Evolutionary conservation across 2,888 invertebrate genomes (phyloP).

Genomic region (Pollenia amentaria): DNA sequence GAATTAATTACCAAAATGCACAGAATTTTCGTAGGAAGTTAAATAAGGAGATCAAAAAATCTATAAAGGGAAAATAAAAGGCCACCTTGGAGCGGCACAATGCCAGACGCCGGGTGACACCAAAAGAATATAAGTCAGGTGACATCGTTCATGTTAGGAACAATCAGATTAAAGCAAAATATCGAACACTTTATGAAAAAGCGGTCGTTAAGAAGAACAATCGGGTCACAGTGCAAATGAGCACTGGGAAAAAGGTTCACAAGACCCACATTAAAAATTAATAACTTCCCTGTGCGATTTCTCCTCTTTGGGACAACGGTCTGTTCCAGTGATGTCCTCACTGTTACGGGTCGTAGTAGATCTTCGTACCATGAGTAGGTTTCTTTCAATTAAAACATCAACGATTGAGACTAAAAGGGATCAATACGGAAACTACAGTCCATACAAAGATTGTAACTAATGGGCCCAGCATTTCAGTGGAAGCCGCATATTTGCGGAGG

Average conservation of each 20-base stretch:
- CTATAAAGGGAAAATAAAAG: neutral
- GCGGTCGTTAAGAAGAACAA: conserved; percentile 6
- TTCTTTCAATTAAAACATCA: conserved; percentile 4
- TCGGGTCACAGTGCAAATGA: conserved; percentile 16
- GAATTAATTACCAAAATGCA: conserved; percentile 28
- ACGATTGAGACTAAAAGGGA: conserved; percentile 7
- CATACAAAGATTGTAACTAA: conserved; percentile 1
- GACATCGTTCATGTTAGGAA: conserved; percentile 17
- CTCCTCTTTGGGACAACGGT: neutral
- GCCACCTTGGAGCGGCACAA: neutral
- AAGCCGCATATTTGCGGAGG: conserved; percentile 2
- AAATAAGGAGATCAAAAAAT: too few relatives aligned
- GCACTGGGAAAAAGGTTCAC: conserved; percentile 17
- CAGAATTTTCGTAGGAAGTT: conserved; percentile 1
- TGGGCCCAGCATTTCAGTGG: neutral
- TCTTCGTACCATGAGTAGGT: conserved; percentile 17
- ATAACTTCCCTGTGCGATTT: conserved; percentile 9
- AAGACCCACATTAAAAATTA: conserved; percentile 17
- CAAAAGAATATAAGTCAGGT: conserved; percentile 1
- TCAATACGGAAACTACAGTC: conserved; percentile 3
- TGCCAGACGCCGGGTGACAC: neutral
- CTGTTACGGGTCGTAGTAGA: conserved; percentile 7
- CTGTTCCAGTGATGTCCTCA: conserved; percentile 13
- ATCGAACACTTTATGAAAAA: conserved; percentile 1
- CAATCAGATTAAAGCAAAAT: conserved; percentile 7